These are phyloP conservation scores for Aegithalos caudatus DNA, from an alignment of 2,113 vertebrate species.

Conservation along the genomic window DNA sequence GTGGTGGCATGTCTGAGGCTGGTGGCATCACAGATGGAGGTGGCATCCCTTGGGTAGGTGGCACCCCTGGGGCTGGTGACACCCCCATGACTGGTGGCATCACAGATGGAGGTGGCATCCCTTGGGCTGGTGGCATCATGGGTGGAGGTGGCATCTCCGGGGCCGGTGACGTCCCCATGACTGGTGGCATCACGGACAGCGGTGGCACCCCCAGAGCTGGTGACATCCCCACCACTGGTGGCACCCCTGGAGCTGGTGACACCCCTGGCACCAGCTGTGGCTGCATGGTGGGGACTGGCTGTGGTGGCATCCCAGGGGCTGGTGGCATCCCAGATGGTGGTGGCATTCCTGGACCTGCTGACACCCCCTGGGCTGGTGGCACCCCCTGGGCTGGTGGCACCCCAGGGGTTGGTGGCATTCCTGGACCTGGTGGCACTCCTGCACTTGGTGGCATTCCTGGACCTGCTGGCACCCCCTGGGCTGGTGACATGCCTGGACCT, in stretches of 20 bases:
- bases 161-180: not conserved
- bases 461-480: rapidly evolving
- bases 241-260: not conserved
- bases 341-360: not conserved
- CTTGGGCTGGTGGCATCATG: not conserved
- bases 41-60: not conserved
- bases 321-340: not conserved
- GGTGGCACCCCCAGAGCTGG: not conserved
- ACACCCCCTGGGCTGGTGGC: not conserved
- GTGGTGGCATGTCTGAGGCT: not conserved
- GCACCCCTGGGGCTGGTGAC: not conserved
- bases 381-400: not conserved
- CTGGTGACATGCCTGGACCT: not conserved
- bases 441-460: not conserved
- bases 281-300: not conserved
- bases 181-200: not conserved
- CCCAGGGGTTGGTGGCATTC: not conserved
- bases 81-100: not conserved
- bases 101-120: not conserved
- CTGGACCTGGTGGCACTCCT: rapidly evolving
- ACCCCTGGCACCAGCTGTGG: not conserved
- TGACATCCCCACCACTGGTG: not conserved
- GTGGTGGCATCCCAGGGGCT: not conserved
- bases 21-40: not conserved
- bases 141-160: not conserved